phyloP scores from a whole-genome alignment of 2,888 invertebrate species.

The Tenthredo distinguenda region DNA sequence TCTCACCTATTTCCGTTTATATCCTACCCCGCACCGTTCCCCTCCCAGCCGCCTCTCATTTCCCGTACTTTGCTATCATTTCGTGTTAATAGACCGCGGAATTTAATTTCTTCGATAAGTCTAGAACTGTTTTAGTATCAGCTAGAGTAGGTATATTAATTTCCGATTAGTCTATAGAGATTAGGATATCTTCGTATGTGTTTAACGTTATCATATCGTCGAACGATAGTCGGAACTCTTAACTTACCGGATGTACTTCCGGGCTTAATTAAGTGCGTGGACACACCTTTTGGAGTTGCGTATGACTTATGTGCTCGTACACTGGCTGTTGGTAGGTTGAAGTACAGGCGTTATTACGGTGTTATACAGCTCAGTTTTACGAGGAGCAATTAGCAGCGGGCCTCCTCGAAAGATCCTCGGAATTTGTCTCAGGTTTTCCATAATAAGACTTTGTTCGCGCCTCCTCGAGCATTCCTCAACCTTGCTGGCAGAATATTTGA shows the following conservation, averaged over 20 bases:
- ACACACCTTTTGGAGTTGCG: neutral
- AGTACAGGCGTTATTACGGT: conserved; percentile 27
- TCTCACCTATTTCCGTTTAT: conserved; percentile 41
- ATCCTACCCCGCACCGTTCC: neutral
- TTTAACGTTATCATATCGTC: neutral
- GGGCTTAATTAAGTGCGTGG: conserved; percentile 25
- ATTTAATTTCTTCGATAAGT: conserved; percentile 16
- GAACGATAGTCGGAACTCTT: neutral
- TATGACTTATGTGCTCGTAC: conserved; percentile 6
- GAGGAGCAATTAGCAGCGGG: conserved; percentile 41
- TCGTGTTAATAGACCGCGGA: conserved; percentile 23
- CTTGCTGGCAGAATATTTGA: neutral
- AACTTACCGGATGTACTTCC: neutral
- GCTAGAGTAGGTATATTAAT: neutral
- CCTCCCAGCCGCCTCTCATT: conserved; percentile 11
- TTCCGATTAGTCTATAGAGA: neutral
- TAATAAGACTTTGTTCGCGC: conserved; percentile 38
- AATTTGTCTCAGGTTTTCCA: conserved; percentile 28
- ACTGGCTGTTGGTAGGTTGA: neutral
- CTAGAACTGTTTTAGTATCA: neutral
- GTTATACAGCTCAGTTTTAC: conserved; percentile 35
- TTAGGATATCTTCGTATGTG: neutral
- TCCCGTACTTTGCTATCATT: conserved; percentile 38
- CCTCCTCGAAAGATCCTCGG: neutral
- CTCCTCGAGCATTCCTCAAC: conserved; percentile 22